Evolutionary conservation across 2,113 vertebrate species (phyloP), one percentile per base, ranked within the genome.

Genomic region (Sclerurus mexicanus): DNA sequence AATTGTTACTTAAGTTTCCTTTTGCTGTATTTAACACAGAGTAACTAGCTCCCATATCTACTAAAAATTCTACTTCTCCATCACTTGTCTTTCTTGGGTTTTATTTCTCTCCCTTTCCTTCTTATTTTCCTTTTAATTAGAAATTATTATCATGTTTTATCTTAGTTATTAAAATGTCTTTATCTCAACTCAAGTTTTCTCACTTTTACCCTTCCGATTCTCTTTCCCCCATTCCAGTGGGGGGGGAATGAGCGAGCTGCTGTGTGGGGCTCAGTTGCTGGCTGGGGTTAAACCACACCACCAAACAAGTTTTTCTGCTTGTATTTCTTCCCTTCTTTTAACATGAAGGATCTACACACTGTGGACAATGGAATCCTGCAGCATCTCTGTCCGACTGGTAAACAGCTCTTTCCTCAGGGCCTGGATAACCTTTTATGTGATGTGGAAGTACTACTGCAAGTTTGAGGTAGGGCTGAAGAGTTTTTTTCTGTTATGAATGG

Each of bases 281-380:
- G 21, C 46, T 46, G 20, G 3, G 1, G 15, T 47, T 60, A 30
- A n/a, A 46, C 53, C 46, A 52, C 28, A 49, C 28, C 30, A 55
- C 53, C 99, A 0, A 98, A 98, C 56, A 72, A 83, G 80, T 99
- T 99, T 87, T 96, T 98, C 89, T 98, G 98, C 71, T 99, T 99
- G 1, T 98, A 99, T 93, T 99, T 99, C 80, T 99, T 99, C 97
- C 98, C 99, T 17, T 99, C 99, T 27, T 99, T 99, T 96, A 99
- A 99, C 5, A 99, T 99, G 47, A 99, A 99, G 96, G 99, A 99
- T 90, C 98, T 99, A 37, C 99, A 99, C 96, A 99, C 99, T 1
- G 99, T 99, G 89, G 99, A 99, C 40, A 81, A 98, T 15, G 99
- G 99, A 64, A 99, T 99, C 95, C 96, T 99, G 58, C 98, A 98